Percentiles rank a stretch among this genome's conserved stretches.
These are phyloP conservation scores for Ariolimax columbianus DNA, from an alignment of 2,888 invertebrate genomes.

Conservation along the genomic window DNA sequence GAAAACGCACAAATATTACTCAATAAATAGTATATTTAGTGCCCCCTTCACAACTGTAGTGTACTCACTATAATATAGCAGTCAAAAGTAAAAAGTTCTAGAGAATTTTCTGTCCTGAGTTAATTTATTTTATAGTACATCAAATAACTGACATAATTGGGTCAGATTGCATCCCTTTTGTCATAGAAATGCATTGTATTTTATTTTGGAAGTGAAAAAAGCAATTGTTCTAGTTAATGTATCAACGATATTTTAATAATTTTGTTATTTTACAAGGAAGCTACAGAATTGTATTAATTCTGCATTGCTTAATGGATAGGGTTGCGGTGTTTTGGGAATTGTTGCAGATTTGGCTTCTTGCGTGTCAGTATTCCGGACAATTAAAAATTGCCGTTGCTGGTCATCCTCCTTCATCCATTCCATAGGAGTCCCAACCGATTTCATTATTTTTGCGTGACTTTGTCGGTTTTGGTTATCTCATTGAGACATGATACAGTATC, in stretches of 20 bases:
- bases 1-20: background rate
- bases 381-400: conserved; percentile 48
- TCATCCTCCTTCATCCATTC: conserved; percentile 50
- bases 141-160: background rate
- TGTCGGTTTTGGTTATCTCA: background rate
- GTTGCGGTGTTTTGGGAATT: too few species aligned
- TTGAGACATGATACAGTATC: conserved; percentile 36
- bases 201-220: background rate
- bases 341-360: conserved; percentile 9
- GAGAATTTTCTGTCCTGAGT: background rate
- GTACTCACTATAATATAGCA: background rate
- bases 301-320: background rate
- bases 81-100: too few species aligned
- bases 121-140: background rate
- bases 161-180: background rate
- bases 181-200: background rate
- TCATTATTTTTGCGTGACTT: conserved; percentile 20
- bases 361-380: conserved; percentile 11
- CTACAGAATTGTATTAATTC: background rate
- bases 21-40: background rate
- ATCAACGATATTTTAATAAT: background rate
- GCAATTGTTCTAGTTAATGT: background rate
- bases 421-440: conserved; percentile 13
- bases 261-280: background rate
- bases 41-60: background rate